Evolutionary conservation across 2,113 vertebrate genomes (phyloP), one percentile per base, ranked within the genome.

Genomic region (Mesoclemmys tuberculata): DNA sequence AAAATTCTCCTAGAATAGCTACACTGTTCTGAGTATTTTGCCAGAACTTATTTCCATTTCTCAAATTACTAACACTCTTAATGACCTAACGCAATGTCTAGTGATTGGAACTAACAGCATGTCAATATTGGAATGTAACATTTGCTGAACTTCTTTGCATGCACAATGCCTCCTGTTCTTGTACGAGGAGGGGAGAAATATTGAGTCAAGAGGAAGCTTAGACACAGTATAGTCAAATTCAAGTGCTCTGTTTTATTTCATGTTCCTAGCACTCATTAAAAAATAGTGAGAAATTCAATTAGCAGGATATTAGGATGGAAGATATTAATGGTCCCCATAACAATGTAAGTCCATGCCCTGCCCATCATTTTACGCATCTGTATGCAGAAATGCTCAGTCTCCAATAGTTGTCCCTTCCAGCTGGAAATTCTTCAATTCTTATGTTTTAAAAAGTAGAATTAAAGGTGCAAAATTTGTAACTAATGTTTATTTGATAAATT

Each of bases 71-170:
- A 19, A 80, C 10, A 3, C 55, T 84, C 80, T 85, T 90, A 94
- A 84, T 12, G 82, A 80, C 86, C 82, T 80, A 68, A 93, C 85
- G 48, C 84, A 94, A 85, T 24, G 71, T 79, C 84, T 95, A 14
- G 55, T 52, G 51, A 97, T 46, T 84, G 58, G 79, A 95, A 80
- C 21, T 83, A 96, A 51, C 58, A 93, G 85, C 58, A 91, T 56
- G 71, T 77, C 85, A 81, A 83, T 92, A 93, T 55, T 86, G 27
- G 0, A 0, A 54, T 90, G 85, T 75, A 90, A 58, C 61, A 82
- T 71, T 83, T 84, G 58, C 52, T 87, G 41, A 46, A 64, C n/a
- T 84, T 31, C 79, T 90, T 71, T 90, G 31, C 35, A 79, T 83
- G 79, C 58, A 84, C 64, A 18, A 2, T 13, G 58, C 64, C 49